Evolutionary conservation across 2,113 vertebrate species (phyloP).

Genomic region (Xenus cinereus): DNA sequence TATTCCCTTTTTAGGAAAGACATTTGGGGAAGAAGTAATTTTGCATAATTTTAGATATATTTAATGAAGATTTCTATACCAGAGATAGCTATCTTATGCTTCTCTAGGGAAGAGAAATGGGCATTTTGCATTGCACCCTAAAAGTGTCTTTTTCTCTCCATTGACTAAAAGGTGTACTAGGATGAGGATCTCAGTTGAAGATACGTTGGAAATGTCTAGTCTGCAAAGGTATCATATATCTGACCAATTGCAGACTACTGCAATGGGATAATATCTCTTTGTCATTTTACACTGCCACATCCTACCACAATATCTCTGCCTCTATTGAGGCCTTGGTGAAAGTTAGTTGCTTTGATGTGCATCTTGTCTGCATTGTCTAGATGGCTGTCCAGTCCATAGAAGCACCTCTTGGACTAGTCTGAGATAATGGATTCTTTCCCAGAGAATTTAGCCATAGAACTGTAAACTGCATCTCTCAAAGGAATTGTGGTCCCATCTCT

Average conservation of each 20-base stretch:
- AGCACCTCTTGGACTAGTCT: background rate
- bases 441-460: background rate
- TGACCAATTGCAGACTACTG: background rate
- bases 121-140: background rate
- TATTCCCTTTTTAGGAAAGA: background rate
- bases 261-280: background rate
- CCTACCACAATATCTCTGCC: background rate
- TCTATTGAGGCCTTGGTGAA: background rate
- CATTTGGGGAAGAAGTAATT: background rate
- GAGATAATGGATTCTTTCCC: background rate
- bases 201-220: background rate
- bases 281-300: background rate
- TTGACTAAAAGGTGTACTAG: background rate
- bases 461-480: background rate
- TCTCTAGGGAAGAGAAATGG: background rate
- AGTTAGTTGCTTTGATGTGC: background rate
- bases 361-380: background rate
- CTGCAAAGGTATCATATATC: background rate
- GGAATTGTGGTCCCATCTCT: background rate
- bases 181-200: background rate
- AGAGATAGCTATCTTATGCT: background rate
- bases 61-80: background rate
- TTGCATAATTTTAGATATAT: background rate
- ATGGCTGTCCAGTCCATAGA: background rate
- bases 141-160: background rate